phyloP scores from a whole-genome alignment of 2,888 invertebrate genomes.

The Drosophila fulvimacula region DNA sequence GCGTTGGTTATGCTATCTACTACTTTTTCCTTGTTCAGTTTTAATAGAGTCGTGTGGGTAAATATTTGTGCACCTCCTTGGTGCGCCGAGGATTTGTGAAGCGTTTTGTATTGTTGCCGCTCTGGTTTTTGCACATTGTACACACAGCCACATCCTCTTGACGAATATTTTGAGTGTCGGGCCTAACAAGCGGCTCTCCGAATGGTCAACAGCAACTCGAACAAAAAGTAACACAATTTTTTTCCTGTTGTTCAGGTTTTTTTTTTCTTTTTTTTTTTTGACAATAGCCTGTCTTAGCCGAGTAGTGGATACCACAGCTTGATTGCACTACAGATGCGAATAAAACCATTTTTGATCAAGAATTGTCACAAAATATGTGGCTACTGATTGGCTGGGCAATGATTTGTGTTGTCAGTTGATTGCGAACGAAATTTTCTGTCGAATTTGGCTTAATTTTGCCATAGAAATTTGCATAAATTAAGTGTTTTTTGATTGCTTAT shows the following conservation, averaged over 20 bases:
- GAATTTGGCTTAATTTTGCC: not conserved
- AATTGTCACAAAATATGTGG: constrained; percentile 5
- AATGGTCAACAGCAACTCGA: constrained; percentile 36
- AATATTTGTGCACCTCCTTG: constrained; percentile 41
- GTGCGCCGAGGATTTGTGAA: constrained; percentile 30
- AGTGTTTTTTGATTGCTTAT: not conserved
- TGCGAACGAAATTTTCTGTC: not conserved
- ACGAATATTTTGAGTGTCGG: constrained; percentile 34
- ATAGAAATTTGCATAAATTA: not conserved
- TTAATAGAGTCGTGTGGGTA: constrained; percentile 60
- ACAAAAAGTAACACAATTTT: constrained; percentile 11
- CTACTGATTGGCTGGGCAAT: constrained; percentile 9
- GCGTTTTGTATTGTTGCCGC: constrained; percentile 7
- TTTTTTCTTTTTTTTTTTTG: constrained; percentile 7
- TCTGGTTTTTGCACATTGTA: constrained; percentile 28
- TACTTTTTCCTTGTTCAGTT: constrained; percentile 60
- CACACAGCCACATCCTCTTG: constrained; percentile 25
- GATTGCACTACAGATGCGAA: constrained; percentile 38
- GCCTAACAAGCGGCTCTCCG: constrained; percentile 50
- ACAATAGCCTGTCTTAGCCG: not conserved
- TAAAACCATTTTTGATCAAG: constrained; percentile 16
- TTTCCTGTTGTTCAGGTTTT: constrained; percentile 6
- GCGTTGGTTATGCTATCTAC: constrained; percentile 44
- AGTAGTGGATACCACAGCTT: constrained; percentile 28
- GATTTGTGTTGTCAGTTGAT: not conserved